phyloP scores from a whole-genome alignment of 1,140 invertebrate species.

The Apis dorsata region DNA sequence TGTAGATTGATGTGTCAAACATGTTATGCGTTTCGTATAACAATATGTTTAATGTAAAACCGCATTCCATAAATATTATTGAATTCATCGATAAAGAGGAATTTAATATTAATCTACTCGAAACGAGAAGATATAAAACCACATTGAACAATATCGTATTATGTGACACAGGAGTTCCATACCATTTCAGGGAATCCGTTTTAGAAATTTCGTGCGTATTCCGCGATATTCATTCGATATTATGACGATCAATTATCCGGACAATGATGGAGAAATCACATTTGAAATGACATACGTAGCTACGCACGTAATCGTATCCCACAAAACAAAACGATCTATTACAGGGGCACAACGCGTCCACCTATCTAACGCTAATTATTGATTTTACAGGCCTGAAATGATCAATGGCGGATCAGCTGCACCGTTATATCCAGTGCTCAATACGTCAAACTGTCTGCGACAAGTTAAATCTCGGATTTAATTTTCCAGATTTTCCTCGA shows the following conservation, averaged over 20 bases:
- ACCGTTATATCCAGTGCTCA: background rate
- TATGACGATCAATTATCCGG: background rate
- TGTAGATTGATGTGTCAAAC: too few relatives aligned
- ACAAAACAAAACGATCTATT: conserved; percentile 20
- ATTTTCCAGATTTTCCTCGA: background rate
- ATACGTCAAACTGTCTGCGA: background rate
- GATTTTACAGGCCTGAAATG: background rate
- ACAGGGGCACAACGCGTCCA: background rate
- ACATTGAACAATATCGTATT: background rate
- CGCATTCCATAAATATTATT: background rate
- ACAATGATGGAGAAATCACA: conserved; percentile 1
- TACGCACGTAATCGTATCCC: background rate
- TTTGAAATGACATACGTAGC: conserved; percentile 9
- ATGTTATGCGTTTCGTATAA: too few relatives aligned
- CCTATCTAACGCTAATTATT: background rate
- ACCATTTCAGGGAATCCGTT: background rate
- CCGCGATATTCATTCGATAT: background rate
- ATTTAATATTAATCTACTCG: background rate
- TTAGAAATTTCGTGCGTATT: too few relatives aligned
- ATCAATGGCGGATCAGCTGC: background rate
- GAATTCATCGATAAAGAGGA: background rate
- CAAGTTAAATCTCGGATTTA: background rate
- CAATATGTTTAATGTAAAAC: too few relatives aligned
- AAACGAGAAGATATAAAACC: background rate
- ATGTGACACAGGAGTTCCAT: background rate